A percentile compares a stretch with the other conserved stretches of the same genome.
Evolutionary conservation across 2,113 vertebrate genomes (phyloP).

Genomic region (Monarcha castaneiventris): DNA sequence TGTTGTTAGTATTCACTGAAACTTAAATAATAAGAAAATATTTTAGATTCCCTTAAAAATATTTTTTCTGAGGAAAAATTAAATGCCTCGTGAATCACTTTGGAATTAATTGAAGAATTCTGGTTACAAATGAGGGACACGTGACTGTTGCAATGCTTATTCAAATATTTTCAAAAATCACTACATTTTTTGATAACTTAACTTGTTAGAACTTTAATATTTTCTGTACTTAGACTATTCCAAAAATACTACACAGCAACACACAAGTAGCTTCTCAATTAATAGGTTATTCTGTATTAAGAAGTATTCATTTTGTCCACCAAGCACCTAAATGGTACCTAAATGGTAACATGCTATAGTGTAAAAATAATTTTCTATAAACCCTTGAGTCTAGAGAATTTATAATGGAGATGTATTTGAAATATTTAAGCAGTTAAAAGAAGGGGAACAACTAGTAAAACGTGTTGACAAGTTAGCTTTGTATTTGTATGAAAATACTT

Average conservation of each 20-base stretch:
- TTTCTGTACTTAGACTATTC: neutral
- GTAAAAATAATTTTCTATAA: neutral
- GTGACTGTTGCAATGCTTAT: neutral
- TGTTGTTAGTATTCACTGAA: neutral
- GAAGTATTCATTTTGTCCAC: neutral
- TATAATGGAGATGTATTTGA: neutral
- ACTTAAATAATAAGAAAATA: neutral
- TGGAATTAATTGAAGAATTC: neutral
- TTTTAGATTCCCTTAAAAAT: neutral
- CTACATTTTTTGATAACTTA: neutral
- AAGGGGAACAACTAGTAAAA: rapidly evolving
- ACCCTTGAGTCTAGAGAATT: neutral
- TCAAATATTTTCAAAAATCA: neutral
- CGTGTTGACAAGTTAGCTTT: neutral
- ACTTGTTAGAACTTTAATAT: neutral
- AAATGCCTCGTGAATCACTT: neutral
- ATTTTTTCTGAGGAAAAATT: neutral
- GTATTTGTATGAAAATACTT: neutral
- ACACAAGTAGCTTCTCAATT: neutral
- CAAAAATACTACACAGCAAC: neutral
- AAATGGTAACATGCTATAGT: neutral
- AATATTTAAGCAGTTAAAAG: neutral
- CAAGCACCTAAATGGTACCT: neutral
- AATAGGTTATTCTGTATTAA: neutral
- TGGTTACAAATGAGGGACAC: neutral